phyloP scores from a whole-genome alignment of 2,888 invertebrate species.

The Notodonta dromedarius region DNA sequence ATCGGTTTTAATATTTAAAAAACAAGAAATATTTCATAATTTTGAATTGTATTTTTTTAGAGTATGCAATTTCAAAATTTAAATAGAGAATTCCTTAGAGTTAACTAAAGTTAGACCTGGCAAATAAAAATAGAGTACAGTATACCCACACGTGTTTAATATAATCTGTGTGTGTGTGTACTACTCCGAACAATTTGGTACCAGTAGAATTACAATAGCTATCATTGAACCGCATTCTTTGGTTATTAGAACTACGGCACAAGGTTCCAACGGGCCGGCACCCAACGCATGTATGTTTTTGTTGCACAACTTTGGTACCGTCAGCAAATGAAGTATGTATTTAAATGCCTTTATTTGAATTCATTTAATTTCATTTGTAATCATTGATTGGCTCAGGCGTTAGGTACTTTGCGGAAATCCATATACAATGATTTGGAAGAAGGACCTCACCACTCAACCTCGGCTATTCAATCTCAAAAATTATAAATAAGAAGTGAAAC shows the following conservation, averaged over 20 bases:
- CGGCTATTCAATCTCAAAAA: too few species aligned
- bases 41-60: too few species aligned
- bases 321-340: constrained; percentile 12
- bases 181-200: constrained; percentile 6
- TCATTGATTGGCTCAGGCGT: too few species aligned
- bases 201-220: constrained; percentile 24
- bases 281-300: constrained; percentile 27
- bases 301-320: constrained; percentile 23
- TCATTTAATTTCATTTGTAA: too few species aligned
- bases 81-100: background rate
- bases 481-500: too few species aligned
- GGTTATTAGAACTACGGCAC: constrained; percentile 22
- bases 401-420: too few species aligned
- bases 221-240: constrained; percentile 29
- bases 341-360: too few species aligned
- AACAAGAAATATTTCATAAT: too few species aligned
- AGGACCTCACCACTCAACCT: too few species aligned
- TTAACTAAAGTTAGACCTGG: background rate
- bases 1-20: too few species aligned
- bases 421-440: too few species aligned
- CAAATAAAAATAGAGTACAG: background rate
- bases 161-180: background rate
- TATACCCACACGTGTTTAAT: background rate
- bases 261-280: constrained; percentile 19
- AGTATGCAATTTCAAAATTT: background rate